Conservation (phyloP, 2,888 invertebrate genomes). For the Theodoxus fluviatilis region DNA sequence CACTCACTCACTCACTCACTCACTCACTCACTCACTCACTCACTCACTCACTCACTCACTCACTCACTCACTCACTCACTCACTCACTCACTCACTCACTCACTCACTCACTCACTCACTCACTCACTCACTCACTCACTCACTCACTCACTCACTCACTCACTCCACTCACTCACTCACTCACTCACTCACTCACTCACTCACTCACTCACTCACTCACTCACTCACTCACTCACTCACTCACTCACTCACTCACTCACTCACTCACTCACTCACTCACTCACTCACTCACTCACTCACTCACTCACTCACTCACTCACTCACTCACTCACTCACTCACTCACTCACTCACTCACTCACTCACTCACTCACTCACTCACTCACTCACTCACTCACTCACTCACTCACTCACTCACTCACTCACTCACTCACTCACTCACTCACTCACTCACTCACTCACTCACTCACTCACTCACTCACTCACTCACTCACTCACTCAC, state of each 20-base stretch:
- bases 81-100: too few species aligned
- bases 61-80: too few species aligned
- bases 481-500: constrained; percentile 15
- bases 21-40: too few species aligned
- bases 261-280: constrained; percentile 5
- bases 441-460: constrained; percentile 17
- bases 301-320: neutral
- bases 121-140: too few species aligned
- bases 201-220: neutral
- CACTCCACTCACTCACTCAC: constrained; percentile 10
- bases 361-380: neutral
- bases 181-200: constrained; percentile 11
- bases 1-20: too few species aligned
- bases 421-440: constrained; percentile 9
- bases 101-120: too few species aligned
- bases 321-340: constrained; percentile 10
- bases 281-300: neutral
- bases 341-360: constrained; percentile 10
- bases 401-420: too few species aligned
- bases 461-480: constrained; percentile 19
- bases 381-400: constrained; percentile 7
- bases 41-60: too few species aligned
- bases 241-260: too few species aligned
- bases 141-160: too few species aligned
- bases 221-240: constrained; percentile 10